Conservation (phyloP, 2,797 vertebrate genomes). For the Bradypus variegatus region DNA sequence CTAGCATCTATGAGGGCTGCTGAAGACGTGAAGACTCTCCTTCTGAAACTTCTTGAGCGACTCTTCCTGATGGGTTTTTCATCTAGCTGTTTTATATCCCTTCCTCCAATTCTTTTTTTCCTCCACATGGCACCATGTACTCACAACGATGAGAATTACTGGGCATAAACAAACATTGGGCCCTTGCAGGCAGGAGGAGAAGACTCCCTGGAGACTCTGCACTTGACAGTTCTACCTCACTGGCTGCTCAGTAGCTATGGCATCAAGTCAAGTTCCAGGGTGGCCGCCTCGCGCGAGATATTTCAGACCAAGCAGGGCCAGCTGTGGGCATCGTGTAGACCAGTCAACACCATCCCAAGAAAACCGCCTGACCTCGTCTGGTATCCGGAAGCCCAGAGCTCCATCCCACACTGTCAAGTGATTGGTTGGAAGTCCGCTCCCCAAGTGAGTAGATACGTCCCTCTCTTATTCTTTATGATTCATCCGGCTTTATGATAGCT, state of each 20-base stretch:
- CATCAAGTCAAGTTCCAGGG: not conserved
- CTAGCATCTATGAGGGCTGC: not conserved
- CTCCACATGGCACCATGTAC: not conserved
- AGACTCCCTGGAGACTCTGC: not conserved
- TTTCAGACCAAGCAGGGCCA: not conserved
- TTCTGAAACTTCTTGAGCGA: conserved; percentile 32
- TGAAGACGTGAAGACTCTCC: conserved; percentile 30
- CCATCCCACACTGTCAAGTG: not conserved
- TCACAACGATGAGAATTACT: not conserved
- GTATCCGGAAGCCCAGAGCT: not conserved
- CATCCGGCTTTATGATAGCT: conserved; percentile 24
- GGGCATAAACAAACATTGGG: not conserved
- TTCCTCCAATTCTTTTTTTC: not conserved
- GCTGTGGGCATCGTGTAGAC: not conserved
- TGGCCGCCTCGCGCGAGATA: not conserved
- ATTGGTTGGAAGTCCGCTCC: not conserved
- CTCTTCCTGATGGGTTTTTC: conserved; percentile 35
- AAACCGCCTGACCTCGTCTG: not conserved
- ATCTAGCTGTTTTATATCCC: not conserved
- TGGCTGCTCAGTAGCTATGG: not conserved
- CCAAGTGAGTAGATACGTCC: not conserved
- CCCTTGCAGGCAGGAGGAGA: not conserved
- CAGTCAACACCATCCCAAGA: not conserved
- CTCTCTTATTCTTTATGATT: not conserved
- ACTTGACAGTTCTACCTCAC: not conserved